These are phyloP conservation scores for Guaruba guarouba DNA, from an alignment of 2,113 vertebrate species.

Conservation along the genomic window DNA sequence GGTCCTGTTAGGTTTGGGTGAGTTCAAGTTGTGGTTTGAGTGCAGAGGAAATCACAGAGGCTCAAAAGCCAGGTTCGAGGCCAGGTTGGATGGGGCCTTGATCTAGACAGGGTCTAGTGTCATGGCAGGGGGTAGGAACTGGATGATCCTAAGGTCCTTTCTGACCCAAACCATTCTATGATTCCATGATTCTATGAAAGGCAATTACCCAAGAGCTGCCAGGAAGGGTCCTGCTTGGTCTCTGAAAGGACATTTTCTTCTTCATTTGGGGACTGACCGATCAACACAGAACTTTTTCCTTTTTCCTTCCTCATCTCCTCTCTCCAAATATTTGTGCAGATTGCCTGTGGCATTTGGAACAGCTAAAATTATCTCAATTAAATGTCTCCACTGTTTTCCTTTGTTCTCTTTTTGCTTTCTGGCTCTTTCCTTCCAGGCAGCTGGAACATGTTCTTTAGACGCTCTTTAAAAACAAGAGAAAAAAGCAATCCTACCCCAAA, in stretches of 20 bases:
- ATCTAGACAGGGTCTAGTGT: not conserved
- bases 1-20: not conserved
- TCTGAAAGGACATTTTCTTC: not conserved
- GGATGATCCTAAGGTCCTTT: not conserved
- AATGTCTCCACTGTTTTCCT: conserved; percentile 28
- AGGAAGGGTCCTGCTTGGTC: not conserved
- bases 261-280: not conserved
- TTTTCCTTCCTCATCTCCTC: not conserved
- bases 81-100: not conserved
- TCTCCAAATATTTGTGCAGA: not conserved
- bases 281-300: not conserved
- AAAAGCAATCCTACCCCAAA: not conserved
- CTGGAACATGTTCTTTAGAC: conserved; percentile 22
- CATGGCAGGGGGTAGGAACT: not conserved
- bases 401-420: conserved; percentile 47
- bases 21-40: not conserved
- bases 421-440: conserved; percentile 18
- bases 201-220: not conserved
- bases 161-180: not conserved
- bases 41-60: not conserved
- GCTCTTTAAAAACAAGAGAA: not conserved
- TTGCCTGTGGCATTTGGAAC: conserved; percentile 34
- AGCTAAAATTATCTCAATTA: conserved; percentile 64
- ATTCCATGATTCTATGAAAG: not conserved
- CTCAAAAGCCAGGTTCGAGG: not conserved